Base-by-base conservation (phyloP, 2,113 vertebrate genomes). In the Lipotes vexillifer region DNA sequence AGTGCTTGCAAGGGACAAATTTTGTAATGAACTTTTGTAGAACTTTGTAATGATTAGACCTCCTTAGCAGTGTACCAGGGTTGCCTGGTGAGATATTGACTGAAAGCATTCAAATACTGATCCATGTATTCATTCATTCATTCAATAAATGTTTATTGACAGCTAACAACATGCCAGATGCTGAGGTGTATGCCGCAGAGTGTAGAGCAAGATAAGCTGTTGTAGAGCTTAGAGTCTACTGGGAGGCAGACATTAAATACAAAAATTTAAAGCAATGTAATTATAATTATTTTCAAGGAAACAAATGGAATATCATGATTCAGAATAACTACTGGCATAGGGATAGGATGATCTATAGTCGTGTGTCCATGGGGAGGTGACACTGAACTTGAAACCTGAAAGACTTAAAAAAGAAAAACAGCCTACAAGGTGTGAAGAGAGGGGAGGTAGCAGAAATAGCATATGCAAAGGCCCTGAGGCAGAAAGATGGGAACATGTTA, bases 131-230 rank as follows among this genome's bases (percentile, higher is more conserved):
- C 92, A 75, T 95, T 97, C 66, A 93, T 94, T 87, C 75, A 95
- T 92, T 92, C 86, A 71, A 31, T 92, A 97, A 92, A 29, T 23
- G n/a, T 86, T 97, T 92, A 93, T 93, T 65, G 72, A 92, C 89
- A 92, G 44, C 36, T 31, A 75, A 63, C 41, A 72, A 11, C 52
- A 18, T 66, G 44, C 25, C 49, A 74, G 82, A 92, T 61, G 55
- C 77, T 94, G 61, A 96, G 85, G 82, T 74, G 1, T 41, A 31
- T 85, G 23, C 38, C 65, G 36, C 55, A 31, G 93, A 93, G 36
- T 44, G 15, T 25, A 82, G 82, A 38, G 21, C 85, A 88, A 77
- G 55, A 59, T 66, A 81, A 71, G 66, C 61, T 41, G 8, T 52
- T 77, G 23, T 69, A 92, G 61, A 85, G 61, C 77, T 82, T 65